A percentile compares a stretch with the other conserved stretches of the same genome.
These are phyloP conservation scores for Menidia menidia DNA, from an alignment of 2,797 vertebrate species.

Conservation along the genomic window DNA sequence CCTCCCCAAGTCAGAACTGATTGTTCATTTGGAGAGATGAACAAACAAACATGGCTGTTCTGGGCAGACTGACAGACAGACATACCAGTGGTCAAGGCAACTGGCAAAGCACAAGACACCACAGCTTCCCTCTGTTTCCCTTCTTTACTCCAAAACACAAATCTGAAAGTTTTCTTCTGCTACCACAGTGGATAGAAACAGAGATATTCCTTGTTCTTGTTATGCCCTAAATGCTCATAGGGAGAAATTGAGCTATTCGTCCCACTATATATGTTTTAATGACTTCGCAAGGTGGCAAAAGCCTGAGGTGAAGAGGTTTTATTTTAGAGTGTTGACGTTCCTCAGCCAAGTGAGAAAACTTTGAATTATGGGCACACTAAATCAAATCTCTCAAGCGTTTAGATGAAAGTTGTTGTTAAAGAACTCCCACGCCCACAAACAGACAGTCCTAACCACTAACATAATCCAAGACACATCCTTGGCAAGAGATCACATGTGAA, in stretches of 20 bases:
- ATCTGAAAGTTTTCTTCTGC: constrained; percentile 46
- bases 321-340: constrained; percentile 59
- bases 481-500: constrained; percentile 39
- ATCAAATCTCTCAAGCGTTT: constrained; percentile 59
- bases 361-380: constrained; percentile 64
- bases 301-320: constrained; percentile 56
- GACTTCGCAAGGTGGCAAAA: constrained; percentile 48
- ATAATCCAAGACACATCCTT: constrained; percentile 38
- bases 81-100: constrained; percentile 69
- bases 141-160: constrained; percentile 20
- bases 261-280: constrained; percentile 61
- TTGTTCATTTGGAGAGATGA: constrained; percentile 67
- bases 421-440: constrained; percentile 48
- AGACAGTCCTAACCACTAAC: constrained; percentile 46
- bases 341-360: constrained; percentile 61
- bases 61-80: constrained; percentile 63
- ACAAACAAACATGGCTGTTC: constrained; percentile 70
- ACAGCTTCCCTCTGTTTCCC: constrained; percentile 50
- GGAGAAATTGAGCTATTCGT: constrained; percentile 53
- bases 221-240: constrained; percentile 38
- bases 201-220: constrained; percentile 32
- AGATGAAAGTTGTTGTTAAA: constrained; percentile 52
- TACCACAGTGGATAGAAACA: constrained; percentile 58
- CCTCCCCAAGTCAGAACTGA: constrained; percentile 52
- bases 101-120: constrained; percentile 60